Evolutionary conservation across 1,140 invertebrate species (phyloP), one percentile per base, ranked within the genome.

Genomic region (Drosophila ohnishii): DNA sequence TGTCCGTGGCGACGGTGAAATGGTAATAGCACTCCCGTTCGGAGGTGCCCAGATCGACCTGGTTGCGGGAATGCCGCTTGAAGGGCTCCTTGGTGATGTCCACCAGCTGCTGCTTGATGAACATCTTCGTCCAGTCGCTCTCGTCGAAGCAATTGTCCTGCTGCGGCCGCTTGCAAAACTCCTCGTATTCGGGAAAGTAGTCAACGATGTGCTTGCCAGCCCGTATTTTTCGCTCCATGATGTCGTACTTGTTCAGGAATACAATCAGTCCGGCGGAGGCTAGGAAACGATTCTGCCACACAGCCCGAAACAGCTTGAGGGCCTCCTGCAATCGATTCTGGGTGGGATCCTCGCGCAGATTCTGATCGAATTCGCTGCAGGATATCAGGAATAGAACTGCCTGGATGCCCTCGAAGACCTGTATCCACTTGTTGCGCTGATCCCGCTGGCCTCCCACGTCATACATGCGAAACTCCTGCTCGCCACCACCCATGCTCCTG

Each of bases 161-260:
- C 5, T 90, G 78, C 1, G 91, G 90, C 1, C 92, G 45, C 48
- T 86, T 90, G 45, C 74, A 70, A 80, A 94, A 96, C 19, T 93
- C 70, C 32, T 91, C 72, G 77, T 94, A 96, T 35, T 95, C 92
- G 2, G 95, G 95, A 91, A 95, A 96, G 90, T 95, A 94, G 2
- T 93, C 91, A 8, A 92, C 93, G 47, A 96, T 93, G 50, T 91
- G 92, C 64, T 92, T 93, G n/a, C 95, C 95, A 39, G 93, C 93
- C 28, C 93, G 83, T 28, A 96, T 93, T 91, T 97, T 97, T 16
- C 94, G 93, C 77, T 95, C 92, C 39, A 97, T 92, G 4, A 96
- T 92, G 90, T 97, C 96, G 88, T 96, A 96, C 88, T 97, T 97
- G 92, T 97, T 97, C 11, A 97, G 92, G 91, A 97, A 97, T 0